Base-by-base conservation (phyloP, 53 echinoderm and acorn worm genomes). In the Patiria pectinifera region DNA sequence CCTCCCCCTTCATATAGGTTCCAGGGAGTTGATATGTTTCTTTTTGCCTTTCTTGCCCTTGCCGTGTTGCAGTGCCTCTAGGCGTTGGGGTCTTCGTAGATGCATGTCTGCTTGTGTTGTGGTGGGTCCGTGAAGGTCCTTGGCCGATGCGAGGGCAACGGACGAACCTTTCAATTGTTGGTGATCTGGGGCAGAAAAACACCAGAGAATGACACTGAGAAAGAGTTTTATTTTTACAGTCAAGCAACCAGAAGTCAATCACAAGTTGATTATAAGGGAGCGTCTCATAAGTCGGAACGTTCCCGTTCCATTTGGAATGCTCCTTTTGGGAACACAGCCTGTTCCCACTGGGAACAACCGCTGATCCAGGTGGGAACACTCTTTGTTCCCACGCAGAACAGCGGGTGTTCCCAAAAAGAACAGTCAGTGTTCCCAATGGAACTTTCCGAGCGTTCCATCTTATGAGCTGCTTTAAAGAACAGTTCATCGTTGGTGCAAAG, bases 11-110 rank as follows among this genome's bases (percentile, higher is more conserved):
- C 95, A 98, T 82, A 98, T 80, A 43, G 98, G 98, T 78, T 98
- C 98, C 83, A 98, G 88, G 0, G 98, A 45, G 86, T 98, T 96
- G 82, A 95, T 88, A 6, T 81, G 75, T 69, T 96, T 97, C 91
- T 95, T 99, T 84, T 95, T 96, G 46, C 94, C 94, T 69, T 96
- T 97, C 83, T 90, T 94, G 11, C 91, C 22, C 71, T 96, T 96
- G 7, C 93, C 93, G 15, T 95, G 95, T 48, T 93, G 90, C 3
- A 99, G 94, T 14, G 97, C 96, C 69, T 97, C 97, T 0, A 99
- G 92, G 5, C 99, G 80, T 74, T 91, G 92, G 70, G 99, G 99
- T 11, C 97, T 91, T 11, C 99, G 79, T 75, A 96, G 53, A 59
- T 85, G 96, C 48, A 95, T 85, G 72, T 99, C 99, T 0, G 71